Conservation (phyloP, 2,113 vertebrate genomes). For the Typhlomys cinereus region DNA sequence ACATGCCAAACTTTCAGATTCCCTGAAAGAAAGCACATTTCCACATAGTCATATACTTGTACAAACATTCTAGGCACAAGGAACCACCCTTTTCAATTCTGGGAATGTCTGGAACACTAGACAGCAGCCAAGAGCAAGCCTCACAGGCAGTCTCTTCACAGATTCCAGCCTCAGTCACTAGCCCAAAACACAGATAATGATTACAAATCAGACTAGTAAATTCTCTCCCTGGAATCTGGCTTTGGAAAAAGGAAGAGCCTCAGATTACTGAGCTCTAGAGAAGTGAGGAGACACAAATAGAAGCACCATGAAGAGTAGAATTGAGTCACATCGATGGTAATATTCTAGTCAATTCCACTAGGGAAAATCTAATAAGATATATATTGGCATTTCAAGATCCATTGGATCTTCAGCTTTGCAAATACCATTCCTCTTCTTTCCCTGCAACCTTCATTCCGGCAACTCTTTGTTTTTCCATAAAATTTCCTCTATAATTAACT, state of each 20-base stretch:
- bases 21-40: neutral
- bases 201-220: neutral
- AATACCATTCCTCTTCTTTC: neutral
- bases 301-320: neutral
- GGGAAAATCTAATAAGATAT: neutral
- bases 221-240: neutral
- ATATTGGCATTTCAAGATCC: neutral
- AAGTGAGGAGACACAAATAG: neutral
- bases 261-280: neutral
- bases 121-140: neutral
- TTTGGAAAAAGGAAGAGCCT: neutral
- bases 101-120: neutral
- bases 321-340: neutral
- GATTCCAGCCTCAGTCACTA: neutral
- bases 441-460: neutral
- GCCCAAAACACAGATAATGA: neutral
- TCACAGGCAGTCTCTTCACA: neutral
- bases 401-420: neutral
- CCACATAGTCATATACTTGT: neutral
- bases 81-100: neutral
- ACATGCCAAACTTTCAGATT: conserved; percentile 4
- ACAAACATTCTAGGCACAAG: neutral
- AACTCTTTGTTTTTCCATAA: neutral
- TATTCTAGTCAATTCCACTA: neutral
- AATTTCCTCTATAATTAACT: neutral